Conservation (phyloP, 2,797 vertebrate species). For the Gorsachius magnificus region DNA sequence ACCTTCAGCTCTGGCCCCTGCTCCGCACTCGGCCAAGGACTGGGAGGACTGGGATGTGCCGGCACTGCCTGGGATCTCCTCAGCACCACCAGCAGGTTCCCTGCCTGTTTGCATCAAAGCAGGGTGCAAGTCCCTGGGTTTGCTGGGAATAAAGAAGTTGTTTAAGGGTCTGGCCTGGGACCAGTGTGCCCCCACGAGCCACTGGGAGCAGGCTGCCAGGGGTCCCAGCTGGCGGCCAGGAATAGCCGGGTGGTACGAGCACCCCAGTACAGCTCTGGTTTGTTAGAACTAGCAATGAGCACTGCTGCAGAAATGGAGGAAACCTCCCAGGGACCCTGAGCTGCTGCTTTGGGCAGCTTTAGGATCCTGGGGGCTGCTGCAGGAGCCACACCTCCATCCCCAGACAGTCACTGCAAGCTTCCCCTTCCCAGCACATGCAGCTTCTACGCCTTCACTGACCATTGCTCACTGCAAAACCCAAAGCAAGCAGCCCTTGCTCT, state of each 20-base stretch:
- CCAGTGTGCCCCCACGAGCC: fast-evolving
- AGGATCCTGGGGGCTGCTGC: neutral
- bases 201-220: fast-evolving
- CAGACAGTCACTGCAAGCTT: neutral
- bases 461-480: neutral
- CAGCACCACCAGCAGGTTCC: neutral
- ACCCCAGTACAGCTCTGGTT: neutral
- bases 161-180: neutral
- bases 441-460: neutral
- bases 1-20: neutral
- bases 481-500: neutral
- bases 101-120: neutral
- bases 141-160: neutral
- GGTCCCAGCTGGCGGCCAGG: neutral
- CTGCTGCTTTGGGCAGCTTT: neutral
- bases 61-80: neutral
- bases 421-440: neutral
- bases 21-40: neutral
- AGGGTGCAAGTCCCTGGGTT: neutral
- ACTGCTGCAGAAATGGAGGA: neutral
- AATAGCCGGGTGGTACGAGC: fast-evolving
- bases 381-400: neutral
- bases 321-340: neutral
- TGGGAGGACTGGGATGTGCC: neutral
- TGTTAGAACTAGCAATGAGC: neutral